These are phyloP conservation scores for Apodemia mormo DNA, from an alignment of 2,888 invertebrate species.

Conservation along the genomic window DNA sequence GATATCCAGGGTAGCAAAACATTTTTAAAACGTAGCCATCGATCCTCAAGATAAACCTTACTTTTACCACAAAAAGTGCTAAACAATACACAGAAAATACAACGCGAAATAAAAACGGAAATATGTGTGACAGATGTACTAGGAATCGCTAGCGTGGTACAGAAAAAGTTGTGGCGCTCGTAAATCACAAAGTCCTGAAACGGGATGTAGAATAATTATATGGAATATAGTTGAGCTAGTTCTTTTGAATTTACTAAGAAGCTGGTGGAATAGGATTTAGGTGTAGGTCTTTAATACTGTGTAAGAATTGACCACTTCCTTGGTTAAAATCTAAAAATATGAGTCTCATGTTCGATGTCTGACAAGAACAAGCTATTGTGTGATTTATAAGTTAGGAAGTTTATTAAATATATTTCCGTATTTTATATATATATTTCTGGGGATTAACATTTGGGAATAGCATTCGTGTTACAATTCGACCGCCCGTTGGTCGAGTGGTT, in stretches of 20 bases:
- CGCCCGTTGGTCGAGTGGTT: too few relatives aligned
- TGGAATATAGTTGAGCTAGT: constrained; percentile 6
- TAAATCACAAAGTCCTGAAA: constrained; percentile 23
- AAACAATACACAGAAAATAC: constrained; percentile 18
- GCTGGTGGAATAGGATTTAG: background rate
- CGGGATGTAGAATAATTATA: constrained; percentile 3
- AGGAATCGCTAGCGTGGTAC: constrained; percentile 15
- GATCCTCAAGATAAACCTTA: constrained; percentile 15
- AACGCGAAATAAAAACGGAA: constrained; percentile 16
- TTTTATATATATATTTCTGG: too few relatives aligned
- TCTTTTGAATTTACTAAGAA: background rate
- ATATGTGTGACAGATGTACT: constrained; percentile 20
- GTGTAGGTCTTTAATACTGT: too few relatives aligned
- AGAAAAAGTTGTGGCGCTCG: constrained; percentile 25
- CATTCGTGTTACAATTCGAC: too few relatives aligned
- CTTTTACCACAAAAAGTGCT: constrained; percentile 15
- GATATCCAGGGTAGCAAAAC: background rate
- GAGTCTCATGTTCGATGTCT: too few relatives aligned
- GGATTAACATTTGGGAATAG: too few relatives aligned
- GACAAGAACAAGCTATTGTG: too few relatives aligned
- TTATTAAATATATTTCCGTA: too few relatives aligned
- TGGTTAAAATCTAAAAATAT: too few relatives aligned
- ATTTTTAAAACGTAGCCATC: constrained; percentile 10
- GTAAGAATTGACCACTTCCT: too few relatives aligned
- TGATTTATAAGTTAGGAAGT: too few relatives aligned